Evolutionary conservation across 2,888 invertebrate genomes (phyloP).

Genomic region (Cylindroiulus punctatus): DNA sequence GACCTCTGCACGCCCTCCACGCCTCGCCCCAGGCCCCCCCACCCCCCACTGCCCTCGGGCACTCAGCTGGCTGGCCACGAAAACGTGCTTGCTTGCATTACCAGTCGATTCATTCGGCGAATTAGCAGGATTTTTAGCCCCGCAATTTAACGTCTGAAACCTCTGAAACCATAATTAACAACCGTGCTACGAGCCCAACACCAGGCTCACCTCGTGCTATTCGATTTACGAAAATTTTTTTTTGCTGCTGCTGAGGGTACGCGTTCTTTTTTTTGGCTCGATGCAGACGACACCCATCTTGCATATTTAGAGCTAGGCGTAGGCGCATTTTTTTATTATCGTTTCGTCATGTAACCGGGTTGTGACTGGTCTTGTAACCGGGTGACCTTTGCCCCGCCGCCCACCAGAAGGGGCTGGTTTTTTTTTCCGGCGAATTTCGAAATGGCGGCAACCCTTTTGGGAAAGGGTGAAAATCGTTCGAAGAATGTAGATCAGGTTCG

Average conservation of each 20-base stretch:
- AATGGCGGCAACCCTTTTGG: background rate
- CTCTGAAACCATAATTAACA: too few species aligned
- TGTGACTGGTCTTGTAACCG: too few species aligned
- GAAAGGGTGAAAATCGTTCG: background rate
- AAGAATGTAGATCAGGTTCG: background rate
- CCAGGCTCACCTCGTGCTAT: too few species aligned
- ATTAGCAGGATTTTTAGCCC: too few species aligned
- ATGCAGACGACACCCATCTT: constrained; percentile 27
- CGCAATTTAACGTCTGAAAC: too few species aligned
- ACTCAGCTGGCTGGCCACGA: background rate
- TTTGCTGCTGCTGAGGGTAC: constrained; percentile 15
- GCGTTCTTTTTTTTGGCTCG: background rate
- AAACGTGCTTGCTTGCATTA: background rate
- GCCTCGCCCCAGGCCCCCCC: background rate
- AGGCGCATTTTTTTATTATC: background rate
- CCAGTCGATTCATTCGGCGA: too few species aligned
- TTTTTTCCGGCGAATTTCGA: background rate
- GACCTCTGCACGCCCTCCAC: background rate
- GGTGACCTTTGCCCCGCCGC: background rate
- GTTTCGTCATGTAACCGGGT: too few species aligned
- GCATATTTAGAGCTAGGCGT: constrained; percentile 4
- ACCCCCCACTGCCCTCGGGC: background rate
- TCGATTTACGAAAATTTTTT: background rate
- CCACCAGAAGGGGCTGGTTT: background rate
- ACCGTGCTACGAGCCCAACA: too few species aligned